These are phyloP conservation scores for Lanius collurio DNA, from an alignment of 2,113 vertebrate species.

Conservation along the genomic window DNA sequence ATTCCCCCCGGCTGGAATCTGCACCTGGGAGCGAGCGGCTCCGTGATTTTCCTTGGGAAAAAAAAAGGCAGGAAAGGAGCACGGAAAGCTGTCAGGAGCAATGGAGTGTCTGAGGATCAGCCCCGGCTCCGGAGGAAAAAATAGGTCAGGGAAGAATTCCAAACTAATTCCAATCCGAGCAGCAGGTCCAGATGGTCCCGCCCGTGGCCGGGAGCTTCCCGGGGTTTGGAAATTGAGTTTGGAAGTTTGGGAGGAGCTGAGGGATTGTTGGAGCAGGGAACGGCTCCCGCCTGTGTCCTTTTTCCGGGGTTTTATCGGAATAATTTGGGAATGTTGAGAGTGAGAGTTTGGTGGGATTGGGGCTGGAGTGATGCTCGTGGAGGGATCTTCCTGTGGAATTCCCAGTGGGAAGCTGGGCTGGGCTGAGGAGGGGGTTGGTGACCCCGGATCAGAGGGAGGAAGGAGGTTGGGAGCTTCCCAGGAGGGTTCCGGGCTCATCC, in stretches of 20 bases:
- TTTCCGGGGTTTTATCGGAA: neutral
- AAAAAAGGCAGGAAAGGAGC: neutral
- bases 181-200: neutral
- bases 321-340: neutral
- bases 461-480: neutral
- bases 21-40: neutral
- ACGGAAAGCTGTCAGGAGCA: neutral
- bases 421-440: neutral
- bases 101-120: neutral
- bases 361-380: neutral
- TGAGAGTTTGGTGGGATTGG: neutral
- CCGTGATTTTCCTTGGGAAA: neutral
- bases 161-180: neutral
- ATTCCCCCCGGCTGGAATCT: neutral
- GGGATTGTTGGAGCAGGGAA: neutral
- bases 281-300: rapidly evolving
- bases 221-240: neutral
- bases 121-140: neutral
- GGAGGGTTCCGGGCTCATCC: neutral
- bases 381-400: neutral
- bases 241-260: neutral
- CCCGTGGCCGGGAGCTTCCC: neutral
- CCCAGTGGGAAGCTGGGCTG: neutral
- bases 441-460: neutral
- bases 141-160: neutral